These are phyloP conservation scores for Bathynomus jamesi DNA, from an alignment of 1,140 invertebrate genomes.

Conservation along the genomic window DNA sequence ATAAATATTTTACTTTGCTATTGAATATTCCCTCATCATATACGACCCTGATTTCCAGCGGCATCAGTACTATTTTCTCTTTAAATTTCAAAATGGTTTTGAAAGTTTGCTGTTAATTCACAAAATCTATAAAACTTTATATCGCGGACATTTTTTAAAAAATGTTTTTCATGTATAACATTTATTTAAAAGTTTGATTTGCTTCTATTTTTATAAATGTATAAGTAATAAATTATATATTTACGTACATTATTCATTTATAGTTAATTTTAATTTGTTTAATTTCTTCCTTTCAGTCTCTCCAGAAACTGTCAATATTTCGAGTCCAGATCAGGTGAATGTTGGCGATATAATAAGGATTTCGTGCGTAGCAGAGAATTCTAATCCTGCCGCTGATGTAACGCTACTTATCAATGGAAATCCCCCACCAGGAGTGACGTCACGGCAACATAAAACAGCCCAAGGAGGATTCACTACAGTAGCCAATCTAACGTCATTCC, in stretches of 20 bases:
- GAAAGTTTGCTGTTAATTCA: too few relatives aligned
- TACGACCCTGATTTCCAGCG: too few relatives aligned
- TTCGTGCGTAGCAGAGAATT: conserved; percentile 30
- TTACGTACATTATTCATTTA: neutral
- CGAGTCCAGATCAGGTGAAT: conserved; percentile 41
- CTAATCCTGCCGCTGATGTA: conserved; percentile 29
- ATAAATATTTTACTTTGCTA: too few relatives aligned
- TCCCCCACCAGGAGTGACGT: conserved; percentile 27
- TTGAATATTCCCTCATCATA: too few relatives aligned
- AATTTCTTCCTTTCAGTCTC: conserved; percentile 41
- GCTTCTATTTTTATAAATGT: neutral
- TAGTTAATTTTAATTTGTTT: neutral
- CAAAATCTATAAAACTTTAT: too few relatives aligned
- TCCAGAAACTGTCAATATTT: conserved; percentile 45
- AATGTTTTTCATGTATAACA: too few relatives aligned
- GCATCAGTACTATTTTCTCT: too few relatives aligned
- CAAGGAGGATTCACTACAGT: conserved; percentile 77
- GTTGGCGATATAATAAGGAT: conserved; percentile 29
- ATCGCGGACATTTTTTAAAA: too few relatives aligned
- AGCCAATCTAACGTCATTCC: conserved; percentile 73
- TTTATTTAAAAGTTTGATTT: too few relatives aligned
- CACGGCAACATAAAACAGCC: conserved; percentile 15
- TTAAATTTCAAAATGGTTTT: too few relatives aligned
- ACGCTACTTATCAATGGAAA: conserved; percentile 44
- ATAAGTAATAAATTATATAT: neutral